These are phyloP conservation scores for Stichodactyla helianthus DNA, from an alignment of 64 coral and sea anemone species.

Conservation along the genomic window DNA sequence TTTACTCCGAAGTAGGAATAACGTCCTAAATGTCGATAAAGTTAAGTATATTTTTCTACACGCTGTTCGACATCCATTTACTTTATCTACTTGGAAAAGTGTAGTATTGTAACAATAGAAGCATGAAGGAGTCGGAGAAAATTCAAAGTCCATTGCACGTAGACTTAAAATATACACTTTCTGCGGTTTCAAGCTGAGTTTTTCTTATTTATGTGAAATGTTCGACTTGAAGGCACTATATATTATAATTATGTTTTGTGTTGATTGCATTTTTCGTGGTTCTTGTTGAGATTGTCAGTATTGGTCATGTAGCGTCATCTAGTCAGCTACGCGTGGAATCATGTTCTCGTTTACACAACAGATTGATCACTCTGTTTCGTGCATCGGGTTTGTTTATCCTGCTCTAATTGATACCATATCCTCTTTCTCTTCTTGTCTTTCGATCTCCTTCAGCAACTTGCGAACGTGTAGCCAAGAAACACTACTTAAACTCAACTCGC, in stretches of 20 bases:
- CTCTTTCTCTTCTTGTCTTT: neutral
- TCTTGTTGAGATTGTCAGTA: neutral
- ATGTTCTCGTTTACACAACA: neutral
- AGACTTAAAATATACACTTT: too few relatives aligned
- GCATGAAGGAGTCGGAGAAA: too few relatives aligned
- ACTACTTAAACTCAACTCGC: neutral
- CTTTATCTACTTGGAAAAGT: too few relatives aligned
- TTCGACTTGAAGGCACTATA: too few relatives aligned
- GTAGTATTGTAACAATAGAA: too few relatives aligned
- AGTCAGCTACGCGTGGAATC: neutral
- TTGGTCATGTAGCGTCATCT: neutral
- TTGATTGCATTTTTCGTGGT: neutral
- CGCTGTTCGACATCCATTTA: too few relatives aligned
- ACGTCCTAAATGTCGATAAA: too few relatives aligned
- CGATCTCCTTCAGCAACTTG: neutral
- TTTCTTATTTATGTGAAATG: too few relatives aligned
- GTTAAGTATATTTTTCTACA: too few relatives aligned
- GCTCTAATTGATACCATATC: neutral
- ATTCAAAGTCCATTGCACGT: too few relatives aligned
- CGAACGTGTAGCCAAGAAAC: neutral
- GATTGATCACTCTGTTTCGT: neutral
- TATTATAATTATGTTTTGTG: neutral
- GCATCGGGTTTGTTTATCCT: neutral
- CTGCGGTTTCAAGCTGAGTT: too few relatives aligned
- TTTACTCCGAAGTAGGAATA: too few relatives aligned